Conservation (phyloP, 2,797 vertebrate species). For the Antennarius maculatus region DNA sequence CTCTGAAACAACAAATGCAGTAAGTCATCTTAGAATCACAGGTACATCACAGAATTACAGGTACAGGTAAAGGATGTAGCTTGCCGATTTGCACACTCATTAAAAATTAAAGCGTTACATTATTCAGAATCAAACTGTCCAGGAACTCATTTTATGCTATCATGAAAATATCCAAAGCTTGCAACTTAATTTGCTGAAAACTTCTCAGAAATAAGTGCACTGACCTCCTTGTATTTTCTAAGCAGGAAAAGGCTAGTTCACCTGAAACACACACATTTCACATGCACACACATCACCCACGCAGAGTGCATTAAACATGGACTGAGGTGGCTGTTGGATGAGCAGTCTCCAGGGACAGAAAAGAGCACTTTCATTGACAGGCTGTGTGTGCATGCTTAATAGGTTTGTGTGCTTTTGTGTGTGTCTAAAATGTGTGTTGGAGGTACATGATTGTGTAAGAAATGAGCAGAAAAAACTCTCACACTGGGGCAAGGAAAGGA, state of each 20-base stretch:
- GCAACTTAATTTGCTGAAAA: conserved; percentile 12
- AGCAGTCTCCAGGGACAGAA: conserved; percentile 48
- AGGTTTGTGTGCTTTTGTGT: background rate
- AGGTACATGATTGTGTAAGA: conserved; percentile 24
- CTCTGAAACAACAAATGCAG: background rate
- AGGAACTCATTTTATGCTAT: conserved; percentile 27
- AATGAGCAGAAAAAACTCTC: conserved; percentile 20
- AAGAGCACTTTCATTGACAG: conserved; percentile 47
- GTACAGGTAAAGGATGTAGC: conserved; percentile 22
- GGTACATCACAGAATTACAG: conserved; percentile 15
- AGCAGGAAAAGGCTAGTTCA: conserved; percentile 21
- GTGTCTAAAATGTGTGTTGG: conserved; percentile 2
- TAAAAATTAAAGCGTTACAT: conserved; percentile 37
- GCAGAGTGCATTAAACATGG: conserved; percentile 52
- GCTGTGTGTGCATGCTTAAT: conserved; percentile 17
- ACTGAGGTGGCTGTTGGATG: conserved; percentile 67
- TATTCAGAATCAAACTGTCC: conserved; percentile 31
- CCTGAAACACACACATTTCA: conserved; percentile 21
- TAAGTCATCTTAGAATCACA: background rate
- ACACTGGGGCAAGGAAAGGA: background rate
- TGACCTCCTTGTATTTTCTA: conserved; percentile 34
- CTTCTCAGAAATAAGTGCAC: conserved; percentile 25
- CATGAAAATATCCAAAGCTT: conserved; percentile 32
- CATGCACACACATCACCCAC: conserved; percentile 10
- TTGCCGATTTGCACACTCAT: conserved; percentile 33